A percentile compares a stretch with the other conserved stretches of the same genome.
Evolutionary conservation across 2,113 vertebrate species (phyloP).

Genomic region (Ceratotherium simum): DNA sequence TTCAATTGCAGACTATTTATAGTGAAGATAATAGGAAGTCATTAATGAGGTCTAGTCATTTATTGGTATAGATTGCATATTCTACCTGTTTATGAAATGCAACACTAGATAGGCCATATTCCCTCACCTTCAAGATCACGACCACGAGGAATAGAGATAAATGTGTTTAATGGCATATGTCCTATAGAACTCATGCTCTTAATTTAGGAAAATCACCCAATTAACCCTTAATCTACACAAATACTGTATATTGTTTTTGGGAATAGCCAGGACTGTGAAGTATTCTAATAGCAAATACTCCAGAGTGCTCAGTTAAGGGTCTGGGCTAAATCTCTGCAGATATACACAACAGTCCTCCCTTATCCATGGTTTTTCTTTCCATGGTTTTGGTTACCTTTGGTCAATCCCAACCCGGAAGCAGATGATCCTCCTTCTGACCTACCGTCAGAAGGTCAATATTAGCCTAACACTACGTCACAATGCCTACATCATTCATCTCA

Average conservation of each 20-base stretch:
- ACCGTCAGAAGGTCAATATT: too few species aligned
- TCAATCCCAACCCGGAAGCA: too few species aligned
- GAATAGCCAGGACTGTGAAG: not conserved
- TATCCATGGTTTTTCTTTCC: too few species aligned
- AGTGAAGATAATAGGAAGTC: not conserved
- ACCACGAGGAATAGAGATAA: not conserved
- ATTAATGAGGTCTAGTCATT: not conserved
- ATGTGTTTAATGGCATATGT: not conserved
- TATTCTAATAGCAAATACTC: not conserved
- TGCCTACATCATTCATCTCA: too few species aligned
- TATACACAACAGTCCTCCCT: too few species aligned
- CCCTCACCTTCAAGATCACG: conserved; percentile 60
- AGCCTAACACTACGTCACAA: too few species aligned
- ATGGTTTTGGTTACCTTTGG: too few species aligned
- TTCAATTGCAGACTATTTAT: not conserved
- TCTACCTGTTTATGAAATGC: conserved; percentile 41
- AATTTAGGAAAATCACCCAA: not conserved
- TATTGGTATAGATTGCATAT: conserved; percentile 28
- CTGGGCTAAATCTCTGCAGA: not conserved
- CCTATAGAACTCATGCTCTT: not conserved
- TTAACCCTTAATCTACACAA: not conserved
- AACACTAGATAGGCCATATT: not conserved
- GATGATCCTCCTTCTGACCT: too few species aligned
- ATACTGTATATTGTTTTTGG: not conserved
- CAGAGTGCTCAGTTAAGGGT: not conserved